Evolutionary conservation across 2,888 invertebrate species (phyloP).

Genomic region (Drosophila melanosoma): DNA sequence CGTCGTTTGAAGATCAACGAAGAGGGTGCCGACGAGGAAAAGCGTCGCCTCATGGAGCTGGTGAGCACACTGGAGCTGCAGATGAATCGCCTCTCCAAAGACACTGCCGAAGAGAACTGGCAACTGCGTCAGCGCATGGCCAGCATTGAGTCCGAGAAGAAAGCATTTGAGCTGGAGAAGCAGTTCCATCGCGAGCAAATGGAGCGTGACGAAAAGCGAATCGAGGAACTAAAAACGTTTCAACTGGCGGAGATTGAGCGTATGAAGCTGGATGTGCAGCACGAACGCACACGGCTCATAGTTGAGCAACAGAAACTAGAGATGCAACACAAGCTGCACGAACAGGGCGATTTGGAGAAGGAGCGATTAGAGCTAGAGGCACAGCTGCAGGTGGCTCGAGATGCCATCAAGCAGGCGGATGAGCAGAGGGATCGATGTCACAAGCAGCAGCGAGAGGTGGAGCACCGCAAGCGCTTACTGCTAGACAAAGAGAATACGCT

Average conservation of each 20-base stretch:
- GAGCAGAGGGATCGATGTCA: conserved; percentile 82
- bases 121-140: conserved; percentile 82
- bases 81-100: conserved; percentile 79
- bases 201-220: conserved; percentile 82
- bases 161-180: conserved; percentile 83
- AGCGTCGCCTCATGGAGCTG: conserved; percentile 82
- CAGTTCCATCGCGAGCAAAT: conserved; percentile 82
- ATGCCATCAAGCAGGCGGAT: conserved; percentile 83
- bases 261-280: conserved; percentile 77
- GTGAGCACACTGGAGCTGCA: conserved; percentile 83
- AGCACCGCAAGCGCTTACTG: conserved; percentile 81
- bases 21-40: conserved; percentile 80
- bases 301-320: conserved; percentile 82
- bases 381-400: conserved; percentile 83
- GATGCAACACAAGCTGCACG: conserved; percentile 76
- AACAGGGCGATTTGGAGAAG: conserved; percentile 65
- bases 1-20: conserved; percentile 78
- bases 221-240: conserved; percentile 82
- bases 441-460: conserved; percentile 82
- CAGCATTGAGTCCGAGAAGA: conserved; percentile 83
- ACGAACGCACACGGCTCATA: conserved; percentile 78
- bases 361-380: conserved; percentile 82
- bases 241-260: conserved; percentile 82
- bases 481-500: conserved; percentile 81
- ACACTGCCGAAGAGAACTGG: conserved; percentile 84